These are phyloP conservation scores for Bimastos eiseni DNA, from an alignment of 2,888 invertebrate species.

Conservation along the genomic window DNA sequence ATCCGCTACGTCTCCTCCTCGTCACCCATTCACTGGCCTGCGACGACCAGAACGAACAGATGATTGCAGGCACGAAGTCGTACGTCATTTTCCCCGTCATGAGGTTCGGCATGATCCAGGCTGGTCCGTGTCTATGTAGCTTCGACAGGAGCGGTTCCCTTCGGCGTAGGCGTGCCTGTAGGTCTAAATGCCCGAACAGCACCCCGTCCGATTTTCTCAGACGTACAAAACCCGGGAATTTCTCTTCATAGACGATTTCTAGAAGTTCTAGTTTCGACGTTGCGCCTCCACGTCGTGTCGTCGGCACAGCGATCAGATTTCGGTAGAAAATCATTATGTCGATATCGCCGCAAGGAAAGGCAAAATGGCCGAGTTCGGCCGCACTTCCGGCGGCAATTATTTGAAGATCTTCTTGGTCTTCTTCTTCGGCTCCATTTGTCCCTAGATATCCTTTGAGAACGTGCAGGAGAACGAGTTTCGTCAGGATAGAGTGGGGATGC, in stretches of 20 bases:
- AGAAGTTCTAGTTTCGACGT: background rate
- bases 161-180: background rate
- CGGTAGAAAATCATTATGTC: background rate
- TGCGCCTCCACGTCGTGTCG: background rate
- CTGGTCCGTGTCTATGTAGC: background rate
- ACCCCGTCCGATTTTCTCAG: background rate
- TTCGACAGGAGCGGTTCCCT: background rate
- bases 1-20: background rate
- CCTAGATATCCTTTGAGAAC: background rate
- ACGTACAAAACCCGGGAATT: conserved; percentile 8
- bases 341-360: background rate
- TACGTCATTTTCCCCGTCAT: background rate
- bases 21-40: background rate
- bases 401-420: background rate
- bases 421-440: background rate
- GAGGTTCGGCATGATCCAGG: background rate
- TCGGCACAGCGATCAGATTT: background rate
- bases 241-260: background rate
- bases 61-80: background rate
- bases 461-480: background rate
- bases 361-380: background rate
- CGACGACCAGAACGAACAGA: background rate
- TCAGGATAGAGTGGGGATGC: background rate
- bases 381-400: background rate
- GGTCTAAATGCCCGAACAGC: background rate